phyloP scores from a whole-genome alignment of 2,797 vertebrate genomes.

The Sebastes dallii region DNA sequence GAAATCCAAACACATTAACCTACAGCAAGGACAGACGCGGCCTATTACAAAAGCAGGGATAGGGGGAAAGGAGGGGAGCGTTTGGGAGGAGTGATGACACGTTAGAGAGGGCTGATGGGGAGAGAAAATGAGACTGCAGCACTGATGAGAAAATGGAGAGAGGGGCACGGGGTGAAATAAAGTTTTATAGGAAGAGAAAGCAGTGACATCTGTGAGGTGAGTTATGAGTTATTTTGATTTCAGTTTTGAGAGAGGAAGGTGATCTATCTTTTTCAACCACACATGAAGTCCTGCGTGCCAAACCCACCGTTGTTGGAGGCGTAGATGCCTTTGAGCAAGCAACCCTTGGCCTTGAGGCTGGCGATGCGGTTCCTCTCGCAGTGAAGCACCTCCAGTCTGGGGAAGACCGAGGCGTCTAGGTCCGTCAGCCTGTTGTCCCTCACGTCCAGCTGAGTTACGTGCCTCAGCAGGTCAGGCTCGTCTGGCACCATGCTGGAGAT shows the following conservation, averaged over 20 bases:
- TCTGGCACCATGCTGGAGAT: slow-evolving; percentile 86
- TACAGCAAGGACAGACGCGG: slow-evolving; percentile 59
- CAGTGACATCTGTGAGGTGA: not conserved
- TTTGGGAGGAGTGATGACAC: slow-evolving; percentile 9
- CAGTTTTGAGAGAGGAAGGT: not conserved
- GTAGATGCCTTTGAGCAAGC: slow-evolving; percentile 90
- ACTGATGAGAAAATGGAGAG: slow-evolving; percentile 28
- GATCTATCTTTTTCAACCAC: not conserved
- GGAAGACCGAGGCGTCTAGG: slow-evolving; percentile 90
- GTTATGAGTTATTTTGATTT: not conserved
- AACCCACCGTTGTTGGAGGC: slow-evolving; percentile 90
- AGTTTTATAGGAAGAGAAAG: not conserved
- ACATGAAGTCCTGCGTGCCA: not conserved
- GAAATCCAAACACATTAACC: slow-evolving; percentile 70
- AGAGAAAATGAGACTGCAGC: slow-evolving; percentile 38
- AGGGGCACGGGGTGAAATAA: not conserved
- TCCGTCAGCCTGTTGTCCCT: slow-evolving; percentile 91
- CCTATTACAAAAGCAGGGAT: slow-evolving; percentile 46
- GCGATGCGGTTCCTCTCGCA: slow-evolving; percentile 93
- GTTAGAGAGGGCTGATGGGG: slow-evolving; percentile 27
- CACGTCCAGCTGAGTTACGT: slow-evolving; percentile 94
- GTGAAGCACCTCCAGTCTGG: slow-evolving; percentile 92
- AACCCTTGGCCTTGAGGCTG: slow-evolving; percentile 87
- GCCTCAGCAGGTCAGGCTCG: slow-evolving; percentile 90
- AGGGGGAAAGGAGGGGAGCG: slow-evolving; percentile 36